Evolutionary conservation across 1,140 invertebrate genomes (phyloP).

Genomic region (Drosophila ogumai): DNA sequence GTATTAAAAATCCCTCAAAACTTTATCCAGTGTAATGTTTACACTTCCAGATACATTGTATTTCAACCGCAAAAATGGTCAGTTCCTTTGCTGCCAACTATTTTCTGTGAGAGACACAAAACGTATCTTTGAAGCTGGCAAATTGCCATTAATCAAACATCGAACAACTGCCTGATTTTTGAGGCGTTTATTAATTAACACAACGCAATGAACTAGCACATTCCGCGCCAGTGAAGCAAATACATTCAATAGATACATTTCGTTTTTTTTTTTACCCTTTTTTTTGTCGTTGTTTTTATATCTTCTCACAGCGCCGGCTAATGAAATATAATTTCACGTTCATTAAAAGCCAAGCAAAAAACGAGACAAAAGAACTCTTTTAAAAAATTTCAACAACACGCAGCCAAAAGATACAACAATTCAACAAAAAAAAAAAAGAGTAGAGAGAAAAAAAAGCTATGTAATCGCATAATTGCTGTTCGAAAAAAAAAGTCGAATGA

Average conservation of each 20-base stretch:
- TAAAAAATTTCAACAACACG: conserved; percentile 22
- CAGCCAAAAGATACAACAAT: conserved; percentile 6
- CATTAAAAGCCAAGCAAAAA: conserved; percentile 37
- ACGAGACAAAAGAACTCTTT: conserved; percentile 20
- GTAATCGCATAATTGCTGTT: conserved; percentile 54
- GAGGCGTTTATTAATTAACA: conserved; percentile 65
- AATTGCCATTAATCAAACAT: conserved; percentile 68
- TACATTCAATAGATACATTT: conserved; percentile 47
- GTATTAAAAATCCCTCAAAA: too few relatives aligned
- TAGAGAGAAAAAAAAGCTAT: conserved; percentile 1
- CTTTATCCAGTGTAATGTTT: neutral
- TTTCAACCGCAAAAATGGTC: conserved; percentile 26
- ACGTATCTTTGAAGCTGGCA: conserved; percentile 13
- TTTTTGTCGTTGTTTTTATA: conserved; percentile 30
- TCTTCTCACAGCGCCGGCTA: conserved; percentile 29
- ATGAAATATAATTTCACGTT: conserved; percentile 79
- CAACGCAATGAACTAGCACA: conserved; percentile 68
- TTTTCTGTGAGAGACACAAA: conserved; percentile 28
- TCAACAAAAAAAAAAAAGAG: neutral
- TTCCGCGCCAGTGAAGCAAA: conserved; percentile 47
- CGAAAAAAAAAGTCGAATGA: conserved; percentile 23
- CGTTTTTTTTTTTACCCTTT: conserved; percentile 18
- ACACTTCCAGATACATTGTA: conserved; percentile 10
- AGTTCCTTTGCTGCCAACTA: conserved; percentile 10
- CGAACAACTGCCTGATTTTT: conserved; percentile 20